phyloP scores from a whole-genome alignment of 2,797 vertebrate genomes.

The Alcedo quadribrachys region DNA sequence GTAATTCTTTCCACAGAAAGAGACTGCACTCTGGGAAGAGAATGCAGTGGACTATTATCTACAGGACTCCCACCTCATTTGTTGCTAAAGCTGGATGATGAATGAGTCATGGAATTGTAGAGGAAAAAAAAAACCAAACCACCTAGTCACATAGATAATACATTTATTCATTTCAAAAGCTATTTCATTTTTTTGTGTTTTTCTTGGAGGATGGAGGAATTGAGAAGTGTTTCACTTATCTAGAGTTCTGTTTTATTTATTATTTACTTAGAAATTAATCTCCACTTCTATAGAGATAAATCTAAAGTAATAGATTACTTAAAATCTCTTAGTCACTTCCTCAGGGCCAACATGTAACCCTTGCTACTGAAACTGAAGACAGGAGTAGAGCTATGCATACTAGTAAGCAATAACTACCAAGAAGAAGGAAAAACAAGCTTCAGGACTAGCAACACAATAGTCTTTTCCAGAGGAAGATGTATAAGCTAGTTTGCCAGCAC shows the following conservation, averaged over 20 bases:
- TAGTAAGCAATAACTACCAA: neutral
- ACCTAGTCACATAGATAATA: neutral
- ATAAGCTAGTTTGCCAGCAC: accelerated
- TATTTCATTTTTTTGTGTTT: neutral
- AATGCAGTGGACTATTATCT: constrained; percentile 1
- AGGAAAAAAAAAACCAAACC: neutral
- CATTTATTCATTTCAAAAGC: constrained; percentile 18
- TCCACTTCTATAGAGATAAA: neutral
- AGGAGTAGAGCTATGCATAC: neutral
- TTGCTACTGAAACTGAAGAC: neutral
- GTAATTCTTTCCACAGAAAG: constrained; percentile 30
- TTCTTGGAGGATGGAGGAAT: neutral
- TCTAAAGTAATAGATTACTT: neutral
- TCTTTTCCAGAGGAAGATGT: neutral
- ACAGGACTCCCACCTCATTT: constrained; percentile 16
- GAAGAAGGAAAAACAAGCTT: neutral
- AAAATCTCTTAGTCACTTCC: neutral
- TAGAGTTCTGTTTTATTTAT: neutral
- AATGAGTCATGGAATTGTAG: neutral
- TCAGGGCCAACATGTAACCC: neutral
- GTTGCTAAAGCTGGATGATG: constrained; percentile 23
- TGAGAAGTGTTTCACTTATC: neutral
- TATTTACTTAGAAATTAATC: neutral
- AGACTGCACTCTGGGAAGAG: neutral
- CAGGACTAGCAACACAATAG: neutral